Percentiles rank a stretch among this genome's conserved stretches.
Conservation (phyloP, 2,797 vertebrate genomes). For the Ispidina lecontei region DNA sequence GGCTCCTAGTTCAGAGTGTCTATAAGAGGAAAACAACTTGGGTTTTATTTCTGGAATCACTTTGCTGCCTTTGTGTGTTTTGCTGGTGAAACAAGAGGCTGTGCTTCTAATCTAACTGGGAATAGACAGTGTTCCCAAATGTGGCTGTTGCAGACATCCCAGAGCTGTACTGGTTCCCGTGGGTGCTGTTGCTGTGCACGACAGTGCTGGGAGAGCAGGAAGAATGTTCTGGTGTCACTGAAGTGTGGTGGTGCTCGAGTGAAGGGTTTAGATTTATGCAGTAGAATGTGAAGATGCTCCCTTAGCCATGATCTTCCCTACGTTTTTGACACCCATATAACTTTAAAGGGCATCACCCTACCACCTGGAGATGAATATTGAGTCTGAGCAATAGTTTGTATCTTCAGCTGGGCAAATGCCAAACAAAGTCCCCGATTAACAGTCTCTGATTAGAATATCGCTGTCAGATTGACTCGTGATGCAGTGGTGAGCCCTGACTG, state of each 20-base stretch:
- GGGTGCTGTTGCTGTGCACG: background rate
- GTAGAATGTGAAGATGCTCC: background rate
- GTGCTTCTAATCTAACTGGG: background rate
- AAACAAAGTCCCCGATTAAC: conserved; percentile 65
- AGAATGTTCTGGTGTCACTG: background rate
- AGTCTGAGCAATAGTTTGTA: conserved; percentile 20
- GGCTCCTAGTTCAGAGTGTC: background rate
- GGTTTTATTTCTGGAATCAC: background rate
- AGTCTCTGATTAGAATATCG: conserved; percentile 62
- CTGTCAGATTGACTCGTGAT: conserved; percentile 76
- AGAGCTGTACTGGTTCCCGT: background rate
- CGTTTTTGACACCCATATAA: background rate
- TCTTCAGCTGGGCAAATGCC: conserved; percentile 42
- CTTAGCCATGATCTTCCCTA: background rate
- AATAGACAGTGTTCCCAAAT: background rate
- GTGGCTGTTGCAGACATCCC: background rate
- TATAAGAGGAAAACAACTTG: background rate
- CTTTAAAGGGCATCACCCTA: background rate
- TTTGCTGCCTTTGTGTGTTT: background rate
- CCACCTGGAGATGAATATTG: background rate
- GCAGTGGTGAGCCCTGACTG: conserved; percentile 49
- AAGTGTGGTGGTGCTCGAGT: background rate
- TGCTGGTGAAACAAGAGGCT: background rate
- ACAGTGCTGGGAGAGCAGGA: background rate
- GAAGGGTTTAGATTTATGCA: background rate